Base-by-base conservation (phyloP, 2,797 vertebrate species). In the Graptemys geographica region DNA sequence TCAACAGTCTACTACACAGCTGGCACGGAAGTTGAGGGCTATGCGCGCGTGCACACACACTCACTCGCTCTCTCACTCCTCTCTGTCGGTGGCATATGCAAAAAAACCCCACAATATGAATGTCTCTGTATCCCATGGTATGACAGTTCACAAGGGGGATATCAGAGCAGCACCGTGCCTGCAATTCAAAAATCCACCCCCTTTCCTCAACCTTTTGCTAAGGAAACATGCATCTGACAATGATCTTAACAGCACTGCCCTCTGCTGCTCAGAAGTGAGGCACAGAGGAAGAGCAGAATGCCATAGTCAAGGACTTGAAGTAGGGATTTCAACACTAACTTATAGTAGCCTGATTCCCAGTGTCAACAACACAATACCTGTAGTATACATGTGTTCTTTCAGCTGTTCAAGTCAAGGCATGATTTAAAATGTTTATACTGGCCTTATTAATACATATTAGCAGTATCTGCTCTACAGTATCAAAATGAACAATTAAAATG, bases 241-340 rank as follows among this genome's bases (percentile, higher is more conserved):
- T 97, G 88, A 49, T 90, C 96, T 97, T 90, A 47, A 44, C 93
- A 7, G 87, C 96, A 72, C 91, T 96, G 96, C 97, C 97, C 97
- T 97, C 97, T 97, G n/a, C 96, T 92, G 97, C 95, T 93, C 7
- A 72, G 23, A 83, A 13, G 2, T 1, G 0, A 28, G 56, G 72
- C 62, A 84, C 0, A 2, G 83, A 37, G 3, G 41, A 23, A 93
- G 3, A 37, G 8, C 19, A 27, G n/a, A 57, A 47, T 6, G 8
- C 6, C 53, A 25, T 1, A 28, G 28, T 11, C 1, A 88, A 49
- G 41, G 55, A 21, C 18, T 5, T 1, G 7, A 89, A 62, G 13
- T 1, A 87, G 79, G 4, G 4, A 6, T 8, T 41, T 8, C 0
- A 6, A 23, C 1, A 3, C 3, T 8, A 79, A 84, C 5, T 23